phyloP scores from a whole-genome alignment of 2,797 vertebrate genomes.

The Buceros bicornis region DNA sequence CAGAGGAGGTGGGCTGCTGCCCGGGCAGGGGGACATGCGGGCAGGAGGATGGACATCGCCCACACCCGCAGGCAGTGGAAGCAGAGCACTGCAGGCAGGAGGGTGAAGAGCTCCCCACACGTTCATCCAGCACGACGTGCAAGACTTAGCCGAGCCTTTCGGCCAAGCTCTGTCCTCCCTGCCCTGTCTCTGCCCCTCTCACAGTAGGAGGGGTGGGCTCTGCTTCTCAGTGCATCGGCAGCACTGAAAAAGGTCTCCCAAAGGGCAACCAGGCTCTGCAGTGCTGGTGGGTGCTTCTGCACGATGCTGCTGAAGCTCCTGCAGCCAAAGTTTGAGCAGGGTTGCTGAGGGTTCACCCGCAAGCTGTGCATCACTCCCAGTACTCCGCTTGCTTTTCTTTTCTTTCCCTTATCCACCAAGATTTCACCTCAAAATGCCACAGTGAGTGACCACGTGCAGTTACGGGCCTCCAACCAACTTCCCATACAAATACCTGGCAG shows the following conservation, averaged over 20 bases:
- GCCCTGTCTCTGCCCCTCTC: neutral
- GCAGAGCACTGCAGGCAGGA: neutral
- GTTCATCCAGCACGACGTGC: fast-evolving
- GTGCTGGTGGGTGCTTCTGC: fast-evolving
- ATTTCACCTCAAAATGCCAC: neutral
- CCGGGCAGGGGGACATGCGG: fast-evolving
- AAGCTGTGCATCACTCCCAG: neutral
- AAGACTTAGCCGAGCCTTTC: neutral
- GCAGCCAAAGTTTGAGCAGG: fast-evolving
- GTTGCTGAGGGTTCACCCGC: fast-evolving
- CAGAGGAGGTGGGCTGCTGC: neutral
- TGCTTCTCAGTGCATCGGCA: neutral
- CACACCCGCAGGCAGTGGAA: neutral
- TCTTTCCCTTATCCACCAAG: neutral
- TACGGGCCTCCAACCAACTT: fast-evolving
- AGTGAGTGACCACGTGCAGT: fast-evolving
- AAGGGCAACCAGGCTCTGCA: neutral
- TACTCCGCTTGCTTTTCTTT: neutral
- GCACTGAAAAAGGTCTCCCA: neutral
- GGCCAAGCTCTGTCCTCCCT: neutral
- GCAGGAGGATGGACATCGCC: neutral
- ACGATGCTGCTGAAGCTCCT: neutral
- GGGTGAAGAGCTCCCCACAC: neutral
- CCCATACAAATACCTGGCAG: fast-evolving
- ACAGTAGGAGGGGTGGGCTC: neutral